phyloP scores from a whole-genome alignment of 2,113 vertebrate genomes.

The Grallaria varia region DNA sequence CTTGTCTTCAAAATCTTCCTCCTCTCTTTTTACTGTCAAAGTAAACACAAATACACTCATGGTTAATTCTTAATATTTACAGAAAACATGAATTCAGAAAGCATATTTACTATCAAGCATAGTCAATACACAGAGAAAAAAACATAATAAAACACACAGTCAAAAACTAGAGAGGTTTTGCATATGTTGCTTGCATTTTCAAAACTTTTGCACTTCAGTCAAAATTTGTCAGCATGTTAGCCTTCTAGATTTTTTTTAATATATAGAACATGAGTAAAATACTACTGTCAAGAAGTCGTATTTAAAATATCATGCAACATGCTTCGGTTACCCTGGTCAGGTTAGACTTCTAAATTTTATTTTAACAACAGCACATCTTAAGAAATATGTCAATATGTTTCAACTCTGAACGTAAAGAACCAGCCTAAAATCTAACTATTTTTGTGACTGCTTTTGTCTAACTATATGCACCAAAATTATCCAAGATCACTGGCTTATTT shows the following conservation, averaged over 20 bases:
- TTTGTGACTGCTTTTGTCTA: neutral
- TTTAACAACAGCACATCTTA: neutral
- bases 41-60: neutral
- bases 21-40: slow-evolving; percentile 84
- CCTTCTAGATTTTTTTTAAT: neutral
- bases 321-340: neutral
- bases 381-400: neutral
- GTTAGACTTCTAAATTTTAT: neutral
- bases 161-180: neutral
- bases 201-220: neutral
- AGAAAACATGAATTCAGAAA: neutral
- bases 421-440: neutral
- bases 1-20: slow-evolving; percentile 86
- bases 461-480: neutral
- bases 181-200: neutral
- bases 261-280: neutral
- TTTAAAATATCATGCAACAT: neutral
- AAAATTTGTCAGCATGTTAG: neutral
- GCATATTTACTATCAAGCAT: neutral
- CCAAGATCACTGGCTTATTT: neutral
- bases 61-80: neutral
- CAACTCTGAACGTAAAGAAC: neutral
- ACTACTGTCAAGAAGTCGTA: neutral
- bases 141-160: neutral
- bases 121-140: neutral